phyloP scores from a whole-genome alignment of 2,113 vertebrate species.

The Colius striatus region DNA sequence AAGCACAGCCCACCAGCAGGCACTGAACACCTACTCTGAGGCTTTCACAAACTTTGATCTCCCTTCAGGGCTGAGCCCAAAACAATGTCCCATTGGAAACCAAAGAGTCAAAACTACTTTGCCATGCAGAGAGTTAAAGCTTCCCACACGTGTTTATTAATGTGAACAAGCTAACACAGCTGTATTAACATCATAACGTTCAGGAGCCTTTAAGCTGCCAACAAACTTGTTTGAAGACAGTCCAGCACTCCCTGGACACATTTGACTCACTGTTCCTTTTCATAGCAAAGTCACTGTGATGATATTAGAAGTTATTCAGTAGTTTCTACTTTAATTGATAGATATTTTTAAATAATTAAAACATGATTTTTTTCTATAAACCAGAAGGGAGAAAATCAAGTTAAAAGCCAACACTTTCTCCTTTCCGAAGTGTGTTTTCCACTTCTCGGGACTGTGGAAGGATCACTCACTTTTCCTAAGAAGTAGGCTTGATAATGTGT shows the following conservation, averaged over 20 bases:
- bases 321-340: not conserved
- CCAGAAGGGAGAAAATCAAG: not conserved
- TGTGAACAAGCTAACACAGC: slow-evolving; percentile 29
- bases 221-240: slow-evolving; percentile 33
- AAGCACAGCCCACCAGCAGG: not conserved
- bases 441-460: not conserved
- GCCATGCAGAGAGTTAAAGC: not conserved
- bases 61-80: not conserved
- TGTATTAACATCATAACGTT: slow-evolving; percentile 25
- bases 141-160: slow-evolving; percentile 47
- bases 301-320: not conserved
- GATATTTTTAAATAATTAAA: not conserved
- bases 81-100: slow-evolving; percentile 23
- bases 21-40: not conserved
- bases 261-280: slow-evolving; percentile 1
- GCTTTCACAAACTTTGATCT: slow-evolving; percentile 23
- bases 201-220: slow-evolving; percentile 5
- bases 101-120: slow-evolving; percentile 22
- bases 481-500: not conserved
- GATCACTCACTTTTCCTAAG: not conserved
- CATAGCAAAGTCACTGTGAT: not conserved
- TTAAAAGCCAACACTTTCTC: not conserved
- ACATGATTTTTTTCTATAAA: not conserved
- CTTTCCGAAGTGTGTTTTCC: not conserved
- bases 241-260: not conserved